Percentiles rank a stretch among this genome's conserved stretches.
These are phyloP conservation scores for Meganola albula DNA, from an alignment of 2,888 invertebrate genomes.

Conservation along the genomic window DNA sequence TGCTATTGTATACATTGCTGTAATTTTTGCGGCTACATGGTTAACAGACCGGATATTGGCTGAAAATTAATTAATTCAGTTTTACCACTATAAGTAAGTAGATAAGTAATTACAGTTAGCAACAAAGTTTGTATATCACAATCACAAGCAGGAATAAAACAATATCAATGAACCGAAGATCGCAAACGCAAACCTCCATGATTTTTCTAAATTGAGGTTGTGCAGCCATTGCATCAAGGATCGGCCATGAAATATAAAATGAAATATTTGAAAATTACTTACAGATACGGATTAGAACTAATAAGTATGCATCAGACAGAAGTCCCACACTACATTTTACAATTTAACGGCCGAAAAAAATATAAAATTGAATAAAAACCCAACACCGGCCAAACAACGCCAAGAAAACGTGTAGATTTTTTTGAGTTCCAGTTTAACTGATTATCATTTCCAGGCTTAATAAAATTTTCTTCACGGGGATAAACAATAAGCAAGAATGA, in stretches of 20 bases:
- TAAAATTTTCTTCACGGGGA: no score
- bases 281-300: slow-evolving; percentile 51
- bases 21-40: slow-evolving; percentile 55
- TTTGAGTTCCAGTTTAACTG: slow-evolving; percentile 16
- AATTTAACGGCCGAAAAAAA: slow-evolving; percentile 53
- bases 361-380: slow-evolving; percentile 56
- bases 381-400: slow-evolving; percentile 73
- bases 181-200: no score
- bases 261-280: slow-evolving; percentile 39
- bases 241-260: slow-evolving; percentile 12
- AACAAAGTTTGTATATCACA: no score
- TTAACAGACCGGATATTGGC: slow-evolving; percentile 39
- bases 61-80: no score
- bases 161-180: no score
- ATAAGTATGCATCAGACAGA: slow-evolving; percentile 43
- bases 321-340: slow-evolving; percentile 61
- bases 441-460: no score
- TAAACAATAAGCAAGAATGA: no score
- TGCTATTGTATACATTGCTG: slow-evolving; percentile 56
- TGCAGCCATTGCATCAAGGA: slow-evolving; percentile 42
- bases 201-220: slow-evolving; percentile 52
- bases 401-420: slow-evolving; percentile 71
- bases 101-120: no score
- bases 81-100: no score
- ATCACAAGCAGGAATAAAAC: no score